phyloP scores from a whole-genome alignment of 2,888 invertebrate genomes.

The Eupithecia pulchellata region DNA sequence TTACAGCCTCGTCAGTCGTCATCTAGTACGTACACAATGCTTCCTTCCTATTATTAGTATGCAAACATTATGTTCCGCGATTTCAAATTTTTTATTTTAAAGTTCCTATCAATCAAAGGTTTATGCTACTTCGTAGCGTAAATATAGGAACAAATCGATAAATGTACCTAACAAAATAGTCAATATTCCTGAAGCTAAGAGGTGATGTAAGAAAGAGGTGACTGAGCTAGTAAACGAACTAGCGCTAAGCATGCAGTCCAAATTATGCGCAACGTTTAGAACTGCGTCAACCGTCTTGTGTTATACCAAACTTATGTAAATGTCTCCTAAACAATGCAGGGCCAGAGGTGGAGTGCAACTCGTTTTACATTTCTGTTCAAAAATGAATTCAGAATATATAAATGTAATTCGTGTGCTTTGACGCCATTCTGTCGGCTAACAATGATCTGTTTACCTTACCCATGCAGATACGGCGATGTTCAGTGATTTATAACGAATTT shows the following conservation, averaged over 20 bases:
- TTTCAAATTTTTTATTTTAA: too few relatives aligned
- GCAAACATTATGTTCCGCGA: too few relatives aligned
- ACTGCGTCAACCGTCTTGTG: slow-evolving; percentile 11
- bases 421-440: neutral
- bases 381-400: slow-evolving; percentile 4
- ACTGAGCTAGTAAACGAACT: neutral
- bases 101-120: too few relatives aligned
- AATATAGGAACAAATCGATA: too few relatives aligned
- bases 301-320: slow-evolving; percentile 54
- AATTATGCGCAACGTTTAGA: slow-evolving; percentile 5
- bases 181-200: neutral
- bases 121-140: too few relatives aligned
- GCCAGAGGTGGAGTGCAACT: slow-evolving; percentile 59
- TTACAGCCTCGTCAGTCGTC: neutral
- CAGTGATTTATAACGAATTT: neutral
- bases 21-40: neutral
- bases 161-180: too few relatives aligned
- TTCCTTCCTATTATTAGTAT: too few relatives aligned
- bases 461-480: neutral
- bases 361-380: slow-evolving; percentile 17
- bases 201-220: neutral
- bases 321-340: slow-evolving; percentile 65
- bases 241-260: neutral
- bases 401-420: neutral
- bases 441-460: neutral